Conservation (phyloP, 2,113 vertebrate genomes). For the Telmatochromis bifrenatus region DNA sequence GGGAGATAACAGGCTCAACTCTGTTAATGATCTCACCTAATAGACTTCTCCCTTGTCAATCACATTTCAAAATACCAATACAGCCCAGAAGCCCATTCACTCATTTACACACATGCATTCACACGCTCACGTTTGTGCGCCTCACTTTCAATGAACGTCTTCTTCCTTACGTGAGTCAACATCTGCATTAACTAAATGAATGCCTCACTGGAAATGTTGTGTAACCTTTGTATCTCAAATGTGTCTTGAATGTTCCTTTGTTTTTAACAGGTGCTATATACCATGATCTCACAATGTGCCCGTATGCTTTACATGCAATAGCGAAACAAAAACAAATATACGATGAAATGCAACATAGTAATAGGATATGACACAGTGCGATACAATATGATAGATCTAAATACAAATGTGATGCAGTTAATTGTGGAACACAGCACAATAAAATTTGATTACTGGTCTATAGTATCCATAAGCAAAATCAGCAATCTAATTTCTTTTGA, state of each 20-base stretch:
- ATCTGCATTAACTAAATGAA: neutral
- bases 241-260: neutral
- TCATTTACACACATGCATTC: neutral
- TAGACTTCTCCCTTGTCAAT: slow-evolving; percentile 76
- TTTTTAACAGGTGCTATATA: neutral
- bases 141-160: neutral
- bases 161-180: neutral
- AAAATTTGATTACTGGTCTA: slow-evolving; percentile 33
- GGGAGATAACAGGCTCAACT: slow-evolving; percentile 72
- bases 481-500: slow-evolving; percentile 50
- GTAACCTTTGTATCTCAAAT: neutral
- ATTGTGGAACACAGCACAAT: neutral
- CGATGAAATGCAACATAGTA: neutral
- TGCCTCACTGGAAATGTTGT: neutral
- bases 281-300: neutral
- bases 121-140: neutral
- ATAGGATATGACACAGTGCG: slow-evolving; percentile 10
- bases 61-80: slow-evolving; percentile 72
- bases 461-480: slow-evolving; percentile 10
- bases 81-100: slow-evolving; percentile 11
- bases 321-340: neutral
- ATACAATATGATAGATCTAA: neutral
- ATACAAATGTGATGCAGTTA: slow-evolving; percentile 9
- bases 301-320: neutral
- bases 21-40: slow-evolving; percentile 78